These are phyloP conservation scores for Sylvietta virens DNA, from an alignment of 2,113 vertebrate species.

Conservation along the genomic window DNA sequence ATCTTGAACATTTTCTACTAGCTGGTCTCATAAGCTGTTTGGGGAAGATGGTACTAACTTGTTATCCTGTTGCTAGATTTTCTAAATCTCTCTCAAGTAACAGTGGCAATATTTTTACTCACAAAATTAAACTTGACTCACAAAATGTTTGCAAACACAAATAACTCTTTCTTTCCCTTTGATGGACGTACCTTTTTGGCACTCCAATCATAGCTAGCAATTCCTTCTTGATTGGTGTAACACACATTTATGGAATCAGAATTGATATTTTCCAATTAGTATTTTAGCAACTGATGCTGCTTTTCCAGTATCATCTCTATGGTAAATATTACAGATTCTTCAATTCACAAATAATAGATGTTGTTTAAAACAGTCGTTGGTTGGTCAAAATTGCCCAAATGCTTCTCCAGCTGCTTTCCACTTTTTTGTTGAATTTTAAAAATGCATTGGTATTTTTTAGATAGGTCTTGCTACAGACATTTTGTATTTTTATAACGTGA, in stretches of 20 bases:
- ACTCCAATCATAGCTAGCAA: background rate
- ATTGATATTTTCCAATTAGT: background rate
- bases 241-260: background rate
- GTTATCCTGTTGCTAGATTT: background rate
- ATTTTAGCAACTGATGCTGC: background rate
- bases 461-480: background rate
- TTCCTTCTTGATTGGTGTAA: background rate
- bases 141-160: background rate
- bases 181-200: background rate
- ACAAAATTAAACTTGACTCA: background rate
- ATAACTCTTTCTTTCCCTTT: background rate
- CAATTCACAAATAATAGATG: background rate
- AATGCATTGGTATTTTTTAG: background rate
- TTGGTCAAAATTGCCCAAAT: background rate
- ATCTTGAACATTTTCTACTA: background rate
- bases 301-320: background rate
- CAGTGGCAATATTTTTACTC: background rate
- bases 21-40: background rate
- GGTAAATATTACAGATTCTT: background rate
- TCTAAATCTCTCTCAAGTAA: background rate
- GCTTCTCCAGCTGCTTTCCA: background rate
- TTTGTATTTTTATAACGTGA: background rate
- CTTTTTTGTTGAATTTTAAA: background rate
- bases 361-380: background rate
- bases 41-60: background rate